A percentile compares a stretch with the other conserved stretches of the same genome.
phyloP scores from a whole-genome alignment of 2,797 vertebrate genomes.

The Siniperca obscura region DNA sequence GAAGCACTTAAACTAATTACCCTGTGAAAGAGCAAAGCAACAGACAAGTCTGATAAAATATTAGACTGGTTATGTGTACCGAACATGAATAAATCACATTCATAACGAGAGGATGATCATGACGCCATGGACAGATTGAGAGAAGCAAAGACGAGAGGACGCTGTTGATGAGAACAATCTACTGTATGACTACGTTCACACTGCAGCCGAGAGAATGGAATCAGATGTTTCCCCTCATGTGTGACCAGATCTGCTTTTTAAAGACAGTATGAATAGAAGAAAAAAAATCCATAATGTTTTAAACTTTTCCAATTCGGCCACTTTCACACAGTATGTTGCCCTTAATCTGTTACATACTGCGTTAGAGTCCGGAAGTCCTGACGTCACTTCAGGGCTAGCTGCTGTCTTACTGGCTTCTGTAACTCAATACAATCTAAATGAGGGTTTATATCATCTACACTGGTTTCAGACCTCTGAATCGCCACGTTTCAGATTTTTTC shows the following conservation, averaged over 20 bases:
- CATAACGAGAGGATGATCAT: conserved; percentile 1
- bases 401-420: not conserved
- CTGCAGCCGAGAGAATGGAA: conserved; percentile 18
- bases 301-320: not conserved
- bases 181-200: conserved; percentile 30
- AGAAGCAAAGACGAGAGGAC: not conserved
- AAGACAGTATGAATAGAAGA: not conserved
- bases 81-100: conserved; percentile 16
- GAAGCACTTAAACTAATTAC: conserved; percentile 36
- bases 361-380: not conserved
- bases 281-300: not conserved
- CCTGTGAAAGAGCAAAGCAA: conserved; percentile 33
- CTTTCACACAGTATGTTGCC: not conserved
- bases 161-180: not conserved
- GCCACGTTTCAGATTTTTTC: not conserved
- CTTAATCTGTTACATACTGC: not conserved
- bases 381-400: too few species aligned
- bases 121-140: not conserved
- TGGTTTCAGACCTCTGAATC: not conserved
- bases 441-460: not conserved
- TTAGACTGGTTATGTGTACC: not conserved
- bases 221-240: not conserved
- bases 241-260: conserved; percentile 1
- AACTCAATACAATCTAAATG: not conserved
- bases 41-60: conserved; percentile 11